Percentiles rank a stretch among this genome's conserved stretches.
Evolutionary conservation across 1,140 invertebrate genomes (phyloP).

Genomic region (Coenobita brevimanus): DNA sequence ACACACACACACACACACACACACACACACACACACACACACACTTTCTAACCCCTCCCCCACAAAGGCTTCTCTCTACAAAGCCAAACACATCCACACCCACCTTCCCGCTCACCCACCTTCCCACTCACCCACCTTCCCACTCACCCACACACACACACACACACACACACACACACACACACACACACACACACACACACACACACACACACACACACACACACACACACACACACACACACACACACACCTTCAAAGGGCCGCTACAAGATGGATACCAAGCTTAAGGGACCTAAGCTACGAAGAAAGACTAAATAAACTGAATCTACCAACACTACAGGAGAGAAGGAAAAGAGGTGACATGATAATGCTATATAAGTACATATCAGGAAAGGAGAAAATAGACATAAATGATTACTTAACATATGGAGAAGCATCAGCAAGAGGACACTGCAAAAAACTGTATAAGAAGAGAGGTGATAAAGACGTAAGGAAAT

Average conservation of each 20-base stretch:
- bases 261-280: no score
- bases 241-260: constrained; percentile 17
- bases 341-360: no score
- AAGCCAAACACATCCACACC: constrained; percentile 18
- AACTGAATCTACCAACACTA: no score
- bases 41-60: neutral
- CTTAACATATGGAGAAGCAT: no score
- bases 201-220: constrained; percentile 39
- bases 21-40: constrained; percentile 6
- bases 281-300: no score
- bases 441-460: no score
- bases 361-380: no score
- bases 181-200: constrained; percentile 16
- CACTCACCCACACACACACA: constrained; percentile 16
- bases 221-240: constrained; percentile 39
- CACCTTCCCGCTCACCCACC: constrained; percentile 18
- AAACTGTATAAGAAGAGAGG: no score
- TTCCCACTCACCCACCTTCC: constrained; percentile 6
- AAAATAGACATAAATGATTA: no score
- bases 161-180: neutral
- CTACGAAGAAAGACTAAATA: no score
- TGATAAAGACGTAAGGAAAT: no score
- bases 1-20: constrained; percentile 24
- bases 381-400: no score
- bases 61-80: neutral